Percentiles rank a stretch among this genome's conserved stretches.
Conservation (phyloP, 2,113 vertebrate species). For the Ceyx cyanopectus region DNA sequence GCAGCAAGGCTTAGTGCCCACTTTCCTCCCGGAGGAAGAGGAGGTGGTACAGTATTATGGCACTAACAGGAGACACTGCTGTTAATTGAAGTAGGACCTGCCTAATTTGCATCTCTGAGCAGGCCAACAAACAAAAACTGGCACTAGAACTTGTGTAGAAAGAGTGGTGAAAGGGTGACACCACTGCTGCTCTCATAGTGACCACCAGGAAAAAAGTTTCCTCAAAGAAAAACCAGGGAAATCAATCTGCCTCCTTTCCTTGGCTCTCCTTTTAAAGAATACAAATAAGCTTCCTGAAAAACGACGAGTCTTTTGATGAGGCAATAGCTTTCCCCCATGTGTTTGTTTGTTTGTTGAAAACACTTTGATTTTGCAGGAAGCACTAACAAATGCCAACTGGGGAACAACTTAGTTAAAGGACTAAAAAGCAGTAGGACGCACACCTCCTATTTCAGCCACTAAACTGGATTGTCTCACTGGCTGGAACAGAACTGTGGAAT, state of each 20-base stretch:
- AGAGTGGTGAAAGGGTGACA: neutral
- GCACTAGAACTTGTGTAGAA: neutral
- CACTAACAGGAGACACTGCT: neutral
- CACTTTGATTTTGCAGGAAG: slow-evolving; percentile 43
- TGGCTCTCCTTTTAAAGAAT: slow-evolving; percentile 38
- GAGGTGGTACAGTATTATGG: fast-evolving
- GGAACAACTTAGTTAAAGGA: slow-evolving; percentile 50
- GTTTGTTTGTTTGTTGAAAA: slow-evolving; percentile 60
- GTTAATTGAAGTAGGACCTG: neutral
- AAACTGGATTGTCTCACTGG: slow-evolving; percentile 76
- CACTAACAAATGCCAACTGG: slow-evolving; percentile 6
- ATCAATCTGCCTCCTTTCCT: neutral
- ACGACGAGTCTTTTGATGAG: neutral
- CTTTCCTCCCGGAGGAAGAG: neutral
- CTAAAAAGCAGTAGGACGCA: slow-evolving; percentile 54
- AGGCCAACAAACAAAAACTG: neutral
- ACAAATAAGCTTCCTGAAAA: slow-evolving; percentile 28
- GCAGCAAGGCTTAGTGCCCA: neutral
- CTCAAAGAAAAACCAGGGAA: neutral
- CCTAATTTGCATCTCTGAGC: slow-evolving; percentile 4
- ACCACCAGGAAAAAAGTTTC: neutral
- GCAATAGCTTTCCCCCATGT: neutral
- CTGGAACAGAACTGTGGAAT: slow-evolving; percentile 74
- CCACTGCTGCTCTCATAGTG: neutral
- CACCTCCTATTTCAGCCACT: slow-evolving; percentile 66